Evolutionary conservation across 2,797 vertebrate genomes (phyloP).

Genomic region (Thamnophis elegans): DNA sequence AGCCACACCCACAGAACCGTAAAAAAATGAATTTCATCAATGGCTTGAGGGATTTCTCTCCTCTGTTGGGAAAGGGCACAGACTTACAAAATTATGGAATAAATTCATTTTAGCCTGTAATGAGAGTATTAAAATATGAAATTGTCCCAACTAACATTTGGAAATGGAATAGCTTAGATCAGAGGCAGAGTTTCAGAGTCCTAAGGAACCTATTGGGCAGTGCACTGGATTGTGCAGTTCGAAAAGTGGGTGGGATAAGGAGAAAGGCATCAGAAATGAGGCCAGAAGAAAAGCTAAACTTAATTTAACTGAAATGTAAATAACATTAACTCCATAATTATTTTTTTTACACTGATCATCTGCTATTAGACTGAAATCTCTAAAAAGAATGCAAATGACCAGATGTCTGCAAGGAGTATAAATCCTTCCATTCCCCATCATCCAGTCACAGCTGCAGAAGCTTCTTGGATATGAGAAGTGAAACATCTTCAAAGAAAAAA

Average conservation of each 20-base stretch:
- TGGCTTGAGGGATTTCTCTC: neutral
- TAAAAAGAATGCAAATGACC: neutral
- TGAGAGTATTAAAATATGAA: neutral
- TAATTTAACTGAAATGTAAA: neutral
- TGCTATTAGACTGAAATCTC: neutral
- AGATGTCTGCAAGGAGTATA: neutral
- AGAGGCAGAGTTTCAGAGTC: neutral
- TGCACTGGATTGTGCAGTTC: neutral
- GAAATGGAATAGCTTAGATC: neutral
- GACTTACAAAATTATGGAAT: neutral
- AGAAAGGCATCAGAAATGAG: neutral
- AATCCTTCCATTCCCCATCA: neutral
- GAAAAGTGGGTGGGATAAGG: neutral
- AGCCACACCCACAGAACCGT: too few species aligned
- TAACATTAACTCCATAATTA: neutral
- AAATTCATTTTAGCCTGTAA: neutral
- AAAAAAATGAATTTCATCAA: too few species aligned
- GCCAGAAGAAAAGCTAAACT: neutral
- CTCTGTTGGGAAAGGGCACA: neutral
- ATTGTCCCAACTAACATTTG: neutral
- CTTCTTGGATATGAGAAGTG: too few species aligned
- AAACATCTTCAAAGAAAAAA: too few species aligned
- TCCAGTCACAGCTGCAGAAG: neutral
- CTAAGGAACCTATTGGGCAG: neutral
- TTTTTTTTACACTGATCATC: neutral